phyloP scores from a whole-genome alignment of 1,140 invertebrate species.

The Sarcophaga peregrina region DNA sequence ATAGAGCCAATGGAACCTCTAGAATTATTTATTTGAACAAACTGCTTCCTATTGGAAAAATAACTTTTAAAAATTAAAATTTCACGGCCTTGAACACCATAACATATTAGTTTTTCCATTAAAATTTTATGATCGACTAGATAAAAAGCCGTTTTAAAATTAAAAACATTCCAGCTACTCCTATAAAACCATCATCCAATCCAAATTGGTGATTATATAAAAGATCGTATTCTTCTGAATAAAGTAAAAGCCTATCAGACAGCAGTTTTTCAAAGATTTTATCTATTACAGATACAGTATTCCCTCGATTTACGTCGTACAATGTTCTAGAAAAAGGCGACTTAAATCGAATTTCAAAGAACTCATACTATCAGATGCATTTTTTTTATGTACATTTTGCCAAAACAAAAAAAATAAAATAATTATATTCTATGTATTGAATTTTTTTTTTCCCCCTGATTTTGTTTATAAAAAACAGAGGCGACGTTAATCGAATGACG shows the following conservation, averaged over 20 bases:
- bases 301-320: no score
- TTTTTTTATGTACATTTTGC: no score
- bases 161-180: constrained; percentile 4
- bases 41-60: background rate
- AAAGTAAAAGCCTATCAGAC: background rate
- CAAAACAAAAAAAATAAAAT: no score
- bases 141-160: constrained; percentile 19
- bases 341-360: no score
- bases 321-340: no score
- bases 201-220: background rate
- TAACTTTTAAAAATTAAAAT: constrained; percentile 4
- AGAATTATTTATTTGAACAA: background rate
- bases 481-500: no score
- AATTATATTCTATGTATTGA: no score
- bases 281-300: constrained; percentile 1
- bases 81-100: background rate
- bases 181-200: background rate
- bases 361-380: no score
- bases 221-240: background rate
- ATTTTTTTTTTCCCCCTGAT: no score
- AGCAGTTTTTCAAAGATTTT: constrained; percentile 8
- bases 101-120: background rate
- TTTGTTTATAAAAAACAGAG: no score
- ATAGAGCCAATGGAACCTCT: background rate
- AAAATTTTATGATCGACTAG: constrained; percentile 14